Evolutionary conservation across 2,888 invertebrate genomes (phyloP).

Genomic region (Stenurella melanura): DNA sequence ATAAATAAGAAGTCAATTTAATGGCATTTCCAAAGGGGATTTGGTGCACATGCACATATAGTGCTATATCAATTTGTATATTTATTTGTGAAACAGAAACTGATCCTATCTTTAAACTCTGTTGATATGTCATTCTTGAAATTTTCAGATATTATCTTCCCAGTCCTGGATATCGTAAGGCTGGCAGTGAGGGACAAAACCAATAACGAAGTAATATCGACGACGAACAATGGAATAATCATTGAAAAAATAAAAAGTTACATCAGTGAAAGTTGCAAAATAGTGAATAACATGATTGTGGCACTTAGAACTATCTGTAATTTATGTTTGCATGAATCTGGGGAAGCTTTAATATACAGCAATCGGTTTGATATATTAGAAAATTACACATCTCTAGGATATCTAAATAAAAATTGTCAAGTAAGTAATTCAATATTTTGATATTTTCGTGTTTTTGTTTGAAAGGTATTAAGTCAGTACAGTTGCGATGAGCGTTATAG

Average conservation of each 20-base stretch:
- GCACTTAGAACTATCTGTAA: constrained; percentile 87
- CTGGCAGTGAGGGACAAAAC: constrained; percentile 80
- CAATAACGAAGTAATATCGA: constrained; percentile 78
- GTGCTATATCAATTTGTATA: too few species aligned
- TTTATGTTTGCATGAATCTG: constrained; percentile 82
- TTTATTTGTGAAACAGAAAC: too few species aligned
- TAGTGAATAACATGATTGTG: constrained; percentile 85
- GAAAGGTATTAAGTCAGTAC: background rate
- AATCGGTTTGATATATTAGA: constrained; percentile 77
- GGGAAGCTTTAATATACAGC: constrained; percentile 79
- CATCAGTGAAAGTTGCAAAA: constrained; percentile 69
- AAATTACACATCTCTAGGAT: constrained; percentile 75
- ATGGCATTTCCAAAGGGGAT: too few species aligned
- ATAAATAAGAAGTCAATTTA: too few species aligned
- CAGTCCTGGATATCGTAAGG: constrained; percentile 90
- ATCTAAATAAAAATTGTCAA: constrained; percentile 79
- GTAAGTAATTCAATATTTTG: constrained; percentile 67
- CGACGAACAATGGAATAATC: constrained; percentile 65
- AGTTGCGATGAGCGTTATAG: too few species aligned
- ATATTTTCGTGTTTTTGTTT: background rate
- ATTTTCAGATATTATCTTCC: constrained; percentile 85
- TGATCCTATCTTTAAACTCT: too few species aligned
- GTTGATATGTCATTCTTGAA: background rate
- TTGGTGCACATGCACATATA: too few species aligned
- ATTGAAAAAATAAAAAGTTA: constrained; percentile 66